Base-by-base conservation (phyloP, 2,113 vertebrate genomes). In the Hemiscyllium ocellatum region DNA sequence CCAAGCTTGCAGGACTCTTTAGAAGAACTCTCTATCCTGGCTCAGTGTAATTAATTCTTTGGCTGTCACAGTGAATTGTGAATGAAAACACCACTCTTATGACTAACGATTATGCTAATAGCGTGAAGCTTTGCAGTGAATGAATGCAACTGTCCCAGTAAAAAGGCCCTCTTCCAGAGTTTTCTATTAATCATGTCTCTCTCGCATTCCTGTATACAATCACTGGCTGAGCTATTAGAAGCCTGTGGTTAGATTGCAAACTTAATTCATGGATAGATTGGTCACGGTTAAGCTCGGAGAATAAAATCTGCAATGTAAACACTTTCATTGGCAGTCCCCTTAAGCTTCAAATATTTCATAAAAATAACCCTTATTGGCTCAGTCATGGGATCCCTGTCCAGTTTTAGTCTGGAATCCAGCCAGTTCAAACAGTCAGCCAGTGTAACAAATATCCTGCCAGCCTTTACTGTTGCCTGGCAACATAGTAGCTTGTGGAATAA, bases 1-100 rank as follows among this genome's bases (percentile, higher is more conserved):
- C 96, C 96, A 87, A 76, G 97, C 96, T 97, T 97, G 97, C 96
- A 97, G 97, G 97, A 97, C 97, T 97, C 96, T 96, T 97, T 95
- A 95, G 5, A 97, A 96, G 96, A 96, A 96, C 96, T 96, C 96
- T 87, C 33, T 66, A 96, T 96, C 97, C 97, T 96, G 97, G 96
- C 97, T 97, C 96, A 17, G 96, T 97, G 97, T 97, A 97, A 97
- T 97, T 97, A 97, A 97, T 97, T 97, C 97, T 97, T 97, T 96
- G 97, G 96, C 96, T 97, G 96, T 96, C 96, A 96, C 96, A 12
- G 96, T 94, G 97, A 95, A 96, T 95, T 52, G 52, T 97, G 97
- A 97, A 97, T 97, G 97, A 97, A 96, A 97, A 96, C 96, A 96
- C 96, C 56, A 96, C 47, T 96, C 96, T 96, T 96, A 95, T 96